phyloP scores from a whole-genome alignment of 2,113 vertebrate species.

The Mesembrinibis cayennensis region DNA sequence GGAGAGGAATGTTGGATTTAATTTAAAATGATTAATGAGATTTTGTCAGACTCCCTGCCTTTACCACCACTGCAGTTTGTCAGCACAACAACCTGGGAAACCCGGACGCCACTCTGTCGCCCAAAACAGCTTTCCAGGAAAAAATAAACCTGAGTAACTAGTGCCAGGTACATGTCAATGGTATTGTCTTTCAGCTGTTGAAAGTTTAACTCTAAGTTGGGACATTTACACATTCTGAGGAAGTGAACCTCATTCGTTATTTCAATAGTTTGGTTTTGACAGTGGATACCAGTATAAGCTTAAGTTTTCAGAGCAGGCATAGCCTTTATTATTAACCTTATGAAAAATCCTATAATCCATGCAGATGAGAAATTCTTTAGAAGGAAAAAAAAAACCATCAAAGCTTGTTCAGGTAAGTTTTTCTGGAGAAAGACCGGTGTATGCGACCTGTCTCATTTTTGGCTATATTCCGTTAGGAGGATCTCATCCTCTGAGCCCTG shows the following conservation, averaged over 20 bases:
- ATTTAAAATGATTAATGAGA: conserved; percentile 93
- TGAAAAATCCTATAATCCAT: background rate
- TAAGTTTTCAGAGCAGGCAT: background rate
- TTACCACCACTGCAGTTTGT: conserved; percentile 85
- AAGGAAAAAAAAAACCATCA: background rate
- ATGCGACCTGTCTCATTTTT: background rate
- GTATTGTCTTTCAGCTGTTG: conserved; percentile 73
- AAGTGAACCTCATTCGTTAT: conserved; percentile 49
- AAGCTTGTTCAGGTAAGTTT: background rate
- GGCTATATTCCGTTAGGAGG: background rate
- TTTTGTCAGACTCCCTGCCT: conserved; percentile 81
- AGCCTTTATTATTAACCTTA: background rate
- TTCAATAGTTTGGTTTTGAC: background rate
- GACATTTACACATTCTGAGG: conserved; percentile 58
- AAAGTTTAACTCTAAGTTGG: conserved; percentile 72
- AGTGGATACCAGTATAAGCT: background rate
- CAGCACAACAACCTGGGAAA: conserved; percentile 82
- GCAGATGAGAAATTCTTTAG: background rate
- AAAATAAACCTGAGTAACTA: conserved; percentile 73
- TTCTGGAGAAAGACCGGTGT: background rate
- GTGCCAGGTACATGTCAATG: conserved; percentile 75
- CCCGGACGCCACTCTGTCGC: conserved; percentile 83
- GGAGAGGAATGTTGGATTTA: conserved; percentile 81
- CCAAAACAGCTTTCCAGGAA: conserved; percentile 74
- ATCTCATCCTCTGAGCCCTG: background rate